phyloP scores from a whole-genome alignment of 35 echinoderm and acorn worm species.

The Diadema setosum region DNA sequence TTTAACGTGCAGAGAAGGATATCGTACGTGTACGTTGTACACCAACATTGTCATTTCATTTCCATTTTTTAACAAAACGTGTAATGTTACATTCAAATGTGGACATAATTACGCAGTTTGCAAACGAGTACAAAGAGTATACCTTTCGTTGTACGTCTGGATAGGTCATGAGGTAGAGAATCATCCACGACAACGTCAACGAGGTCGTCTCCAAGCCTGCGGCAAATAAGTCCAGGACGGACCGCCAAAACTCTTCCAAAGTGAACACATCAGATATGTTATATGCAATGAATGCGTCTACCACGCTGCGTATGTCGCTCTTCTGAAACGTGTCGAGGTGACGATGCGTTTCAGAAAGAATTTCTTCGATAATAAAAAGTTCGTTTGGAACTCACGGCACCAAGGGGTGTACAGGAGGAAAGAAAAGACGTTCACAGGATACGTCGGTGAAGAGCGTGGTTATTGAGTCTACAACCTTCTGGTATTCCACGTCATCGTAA shows the following conservation, averaged over 20 bases:
- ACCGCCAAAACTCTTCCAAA: neutral
- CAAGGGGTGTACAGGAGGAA: no score
- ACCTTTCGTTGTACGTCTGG: conserved; percentile 9
- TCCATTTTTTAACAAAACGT: no score
- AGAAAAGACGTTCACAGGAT: no score
- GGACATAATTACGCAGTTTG: no score
- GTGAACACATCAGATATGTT: neutral
- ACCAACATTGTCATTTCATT: no score
- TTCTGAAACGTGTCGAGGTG: neutral
- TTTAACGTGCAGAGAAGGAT: no score
- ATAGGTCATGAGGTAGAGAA: neutral
- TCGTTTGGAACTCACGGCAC: no score
- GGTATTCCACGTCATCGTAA: conserved; percentile 17
- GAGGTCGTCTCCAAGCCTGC: conserved; percentile 12
- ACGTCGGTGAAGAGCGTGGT: neutral
- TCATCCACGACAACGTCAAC: neutral
- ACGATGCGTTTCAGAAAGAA: no score
- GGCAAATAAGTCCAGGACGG: neutral
- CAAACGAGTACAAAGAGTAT: no score
- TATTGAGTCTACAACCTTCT: neutral
- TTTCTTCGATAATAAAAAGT: neutral
- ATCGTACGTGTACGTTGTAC: no score
- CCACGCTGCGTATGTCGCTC: neutral
- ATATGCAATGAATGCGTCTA: conserved; percentile 2
- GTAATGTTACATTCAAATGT: no score